These are phyloP conservation scores for Apodemia zela DNA, from an alignment of 2,888 invertebrate species.

Conservation along the genomic window DNA sequence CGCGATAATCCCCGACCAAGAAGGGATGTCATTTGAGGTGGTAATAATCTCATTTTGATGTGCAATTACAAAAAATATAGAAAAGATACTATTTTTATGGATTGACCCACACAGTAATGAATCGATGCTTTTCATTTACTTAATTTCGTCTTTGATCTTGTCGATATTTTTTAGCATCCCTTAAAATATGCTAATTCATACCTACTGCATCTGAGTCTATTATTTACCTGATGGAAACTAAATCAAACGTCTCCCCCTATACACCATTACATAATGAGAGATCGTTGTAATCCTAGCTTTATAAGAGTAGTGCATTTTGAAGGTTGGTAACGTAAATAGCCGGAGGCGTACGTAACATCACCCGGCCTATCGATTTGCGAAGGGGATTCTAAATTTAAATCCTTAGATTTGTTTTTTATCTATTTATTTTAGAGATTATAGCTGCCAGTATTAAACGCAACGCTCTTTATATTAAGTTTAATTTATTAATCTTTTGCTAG, in stretches of 20 bases:
- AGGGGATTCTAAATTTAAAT: constrained; percentile 56
- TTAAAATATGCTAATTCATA: not conserved
- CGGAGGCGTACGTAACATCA: constrained; percentile 43
- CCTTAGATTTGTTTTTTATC: constrained; percentile 40
- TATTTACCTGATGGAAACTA: constrained; percentile 21
- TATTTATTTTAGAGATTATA: constrained; percentile 6
- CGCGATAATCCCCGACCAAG: too few species aligned
- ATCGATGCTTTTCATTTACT: too few species aligned
- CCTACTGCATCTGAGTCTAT: constrained; percentile 6
- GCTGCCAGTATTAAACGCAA: constrained; percentile 7
- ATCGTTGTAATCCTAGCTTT: constrained; percentile 56
- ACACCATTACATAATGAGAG: constrained; percentile 62
- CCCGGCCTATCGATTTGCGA: constrained; percentile 43
- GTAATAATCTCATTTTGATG: too few species aligned
- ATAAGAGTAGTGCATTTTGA: constrained; percentile 40
- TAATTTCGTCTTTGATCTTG: too few species aligned
- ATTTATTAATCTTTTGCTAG: not conserved
- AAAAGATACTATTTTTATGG: too few species aligned
- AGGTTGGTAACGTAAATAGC: constrained; percentile 54
- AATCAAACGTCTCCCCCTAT: constrained; percentile 31
- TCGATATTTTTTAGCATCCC: too few species aligned
- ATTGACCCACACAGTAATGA: too few species aligned
- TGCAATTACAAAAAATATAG: too few species aligned
- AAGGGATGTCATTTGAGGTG: too few species aligned
- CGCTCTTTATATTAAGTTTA: not conserved